Conservation (phyloP, 2,113 vertebrate species). For the Hypomesus transpacificus region DNA sequence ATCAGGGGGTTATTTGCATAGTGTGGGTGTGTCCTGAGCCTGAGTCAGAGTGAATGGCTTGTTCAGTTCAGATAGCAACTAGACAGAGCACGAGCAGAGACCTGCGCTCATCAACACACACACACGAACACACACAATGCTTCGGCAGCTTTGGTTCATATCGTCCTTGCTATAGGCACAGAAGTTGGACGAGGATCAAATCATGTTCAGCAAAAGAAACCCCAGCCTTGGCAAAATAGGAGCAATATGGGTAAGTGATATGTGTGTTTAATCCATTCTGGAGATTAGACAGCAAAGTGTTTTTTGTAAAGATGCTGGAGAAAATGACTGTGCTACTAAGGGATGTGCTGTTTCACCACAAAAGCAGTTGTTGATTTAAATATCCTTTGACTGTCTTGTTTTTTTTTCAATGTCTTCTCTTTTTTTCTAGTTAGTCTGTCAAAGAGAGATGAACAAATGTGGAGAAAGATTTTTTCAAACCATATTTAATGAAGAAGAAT, state of each 20-base stretch:
- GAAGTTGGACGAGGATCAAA: constrained; percentile 56
- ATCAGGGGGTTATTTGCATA: constrained; percentile 62
- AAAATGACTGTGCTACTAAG: too few species aligned
- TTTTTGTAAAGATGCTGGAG: too few species aligned
- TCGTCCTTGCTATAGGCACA: constrained; percentile 50
- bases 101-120: constrained; percentile 46
- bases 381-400: too few species aligned
- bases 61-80: constrained; percentile 61
- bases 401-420: too few species aligned
- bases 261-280: background rate
- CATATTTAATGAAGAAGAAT: too few species aligned
- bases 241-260: constrained; percentile 70
- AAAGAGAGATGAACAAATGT: too few species aligned
- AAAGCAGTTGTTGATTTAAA: too few species aligned
- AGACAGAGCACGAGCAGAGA: constrained; percentile 57
- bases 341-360: too few species aligned
- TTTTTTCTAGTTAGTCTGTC: too few species aligned
- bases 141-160: constrained; percentile 39
- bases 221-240: constrained; percentile 56
- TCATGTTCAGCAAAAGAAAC: constrained; percentile 67
- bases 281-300: too few species aligned
- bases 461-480: too few species aligned
- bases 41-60: constrained; percentile 65
- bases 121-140: constrained; percentile 49
- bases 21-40: constrained; percentile 64